Conservation (phyloP, 2,888 invertebrate genomes). For the Diploptera punctata region DNA sequence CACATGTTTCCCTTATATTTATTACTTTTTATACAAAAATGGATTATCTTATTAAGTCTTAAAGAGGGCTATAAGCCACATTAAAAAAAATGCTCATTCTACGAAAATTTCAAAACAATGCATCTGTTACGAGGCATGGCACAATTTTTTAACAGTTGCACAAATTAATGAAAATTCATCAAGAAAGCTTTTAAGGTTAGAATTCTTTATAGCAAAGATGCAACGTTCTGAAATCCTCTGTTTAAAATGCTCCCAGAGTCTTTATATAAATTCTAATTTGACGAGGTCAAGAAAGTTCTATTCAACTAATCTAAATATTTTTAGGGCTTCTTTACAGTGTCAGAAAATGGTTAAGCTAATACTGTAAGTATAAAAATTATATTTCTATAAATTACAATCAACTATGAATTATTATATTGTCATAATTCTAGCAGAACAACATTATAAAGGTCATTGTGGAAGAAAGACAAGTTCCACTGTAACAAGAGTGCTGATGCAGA, state of each 20-base stretch:
- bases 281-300: too few relatives aligned
- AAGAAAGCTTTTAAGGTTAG: neutral
- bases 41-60: neutral
- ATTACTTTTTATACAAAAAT: too few relatives aligned
- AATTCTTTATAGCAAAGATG: neutral
- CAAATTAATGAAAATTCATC: neutral
- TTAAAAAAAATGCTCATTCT: neutral
- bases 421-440: neutral
- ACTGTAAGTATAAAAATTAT: too few relatives aligned
- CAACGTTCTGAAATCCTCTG: constrained; percentile 17
- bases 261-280: neutral
- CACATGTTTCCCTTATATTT: neutral
- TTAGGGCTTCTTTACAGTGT: too few relatives aligned
- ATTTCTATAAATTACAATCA: too few relatives aligned
- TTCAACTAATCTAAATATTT: too few relatives aligned
- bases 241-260: neutral
- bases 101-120: constrained; percentile 10
- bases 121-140: constrained; percentile 16
- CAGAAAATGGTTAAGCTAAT: too few relatives aligned
- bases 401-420: too few relatives aligned
- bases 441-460: neutral
- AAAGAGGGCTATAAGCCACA: neutral
- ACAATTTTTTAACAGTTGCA: constrained; percentile 3
- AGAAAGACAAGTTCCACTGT: neutral
- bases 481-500: neutral